Conservation (phyloP, 2,113 vertebrate species). For the Pelvicachromis taeniatus region DNA sequence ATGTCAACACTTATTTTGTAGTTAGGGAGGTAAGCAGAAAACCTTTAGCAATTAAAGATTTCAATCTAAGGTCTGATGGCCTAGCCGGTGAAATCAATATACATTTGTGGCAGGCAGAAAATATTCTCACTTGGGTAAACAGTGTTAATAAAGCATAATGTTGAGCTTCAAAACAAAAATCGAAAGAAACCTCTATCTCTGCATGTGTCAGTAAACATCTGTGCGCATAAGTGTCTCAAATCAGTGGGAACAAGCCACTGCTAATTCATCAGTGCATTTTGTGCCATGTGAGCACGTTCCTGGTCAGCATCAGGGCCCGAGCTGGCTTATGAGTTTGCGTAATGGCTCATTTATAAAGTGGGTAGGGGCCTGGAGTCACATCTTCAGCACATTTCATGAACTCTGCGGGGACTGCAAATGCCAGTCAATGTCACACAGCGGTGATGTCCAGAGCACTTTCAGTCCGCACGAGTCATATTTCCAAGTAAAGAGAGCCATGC, state of each 20-base stretch:
- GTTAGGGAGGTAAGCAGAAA: constrained; percentile 19
- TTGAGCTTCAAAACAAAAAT: neutral
- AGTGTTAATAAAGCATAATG: neutral
- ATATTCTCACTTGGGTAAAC: neutral
- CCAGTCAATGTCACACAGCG: constrained; percentile 33
- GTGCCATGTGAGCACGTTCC: constrained; percentile 32
- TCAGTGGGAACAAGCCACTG: neutral
- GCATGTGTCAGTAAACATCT: constrained; percentile 6
- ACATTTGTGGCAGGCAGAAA: constrained; percentile 17
- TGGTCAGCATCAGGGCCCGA: neutral
- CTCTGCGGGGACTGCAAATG: constrained; percentile 27
- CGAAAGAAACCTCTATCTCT: neutral
- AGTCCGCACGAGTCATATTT: constrained; percentile 33
- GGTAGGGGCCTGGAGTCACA: constrained; percentile 22
- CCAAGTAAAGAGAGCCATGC: constrained; percentile 12
- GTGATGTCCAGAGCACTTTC: constrained; percentile 19
- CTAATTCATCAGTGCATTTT: constrained; percentile 7
- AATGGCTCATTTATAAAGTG: constrained; percentile 64
- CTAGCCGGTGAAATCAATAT: constrained; percentile 11
- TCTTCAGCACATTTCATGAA: constrained; percentile 64
- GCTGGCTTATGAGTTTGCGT: constrained; percentile 31
- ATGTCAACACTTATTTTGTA: constrained; percentile 11
- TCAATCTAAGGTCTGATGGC: constrained; percentile 26
- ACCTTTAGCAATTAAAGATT: constrained; percentile 34
- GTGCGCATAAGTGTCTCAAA: neutral